These are phyloP conservation scores for Lycocerus yunnanus DNA, from an alignment of 2,888 invertebrate species.

Conservation along the genomic window DNA sequence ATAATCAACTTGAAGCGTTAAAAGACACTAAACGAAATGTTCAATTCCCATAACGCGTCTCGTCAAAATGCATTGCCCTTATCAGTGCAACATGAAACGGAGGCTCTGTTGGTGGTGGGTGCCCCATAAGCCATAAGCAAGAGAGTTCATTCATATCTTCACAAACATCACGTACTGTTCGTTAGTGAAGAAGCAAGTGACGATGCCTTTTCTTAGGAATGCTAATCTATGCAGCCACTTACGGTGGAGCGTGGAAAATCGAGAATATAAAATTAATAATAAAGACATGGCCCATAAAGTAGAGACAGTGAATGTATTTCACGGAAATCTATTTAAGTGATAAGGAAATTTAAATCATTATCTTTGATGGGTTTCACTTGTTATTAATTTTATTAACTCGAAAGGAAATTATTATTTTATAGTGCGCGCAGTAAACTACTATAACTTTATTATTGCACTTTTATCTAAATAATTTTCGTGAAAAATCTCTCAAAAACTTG, in stretches of 20 bases:
- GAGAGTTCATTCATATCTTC: not conserved
- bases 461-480: not conserved
- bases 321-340: slow-evolving; percentile 21
- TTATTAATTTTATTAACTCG: not conserved
- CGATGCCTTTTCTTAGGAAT: slow-evolving; percentile 3
- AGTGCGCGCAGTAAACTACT: not conserved
- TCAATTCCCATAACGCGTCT: not conserved
- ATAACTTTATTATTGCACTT: not conserved
- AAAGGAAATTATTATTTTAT: not conserved
- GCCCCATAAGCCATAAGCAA: not conserved
- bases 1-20: not conserved
- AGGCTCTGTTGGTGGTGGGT: not conserved
- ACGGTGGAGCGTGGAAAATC: slow-evolving; percentile 14
- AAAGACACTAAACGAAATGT: not conserved
- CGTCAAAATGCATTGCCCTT: not conserved
- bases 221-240: slow-evolving; percentile 13
- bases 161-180: not conserved
- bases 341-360: slow-evolving; percentile 17
- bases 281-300: slow-evolving; percentile 17
- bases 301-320: slow-evolving; percentile 21
- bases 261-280: slow-evolving; percentile 18
- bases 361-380: slow-evolving; percentile 13
- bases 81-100: not conserved
- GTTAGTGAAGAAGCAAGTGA: not conserved
- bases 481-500: no score